Evolutionary conservation across 2,888 invertebrate genomes (phyloP), one percentile per base, ranked within the genome.

Genomic region (Microctonus hyperodae): DNA sequence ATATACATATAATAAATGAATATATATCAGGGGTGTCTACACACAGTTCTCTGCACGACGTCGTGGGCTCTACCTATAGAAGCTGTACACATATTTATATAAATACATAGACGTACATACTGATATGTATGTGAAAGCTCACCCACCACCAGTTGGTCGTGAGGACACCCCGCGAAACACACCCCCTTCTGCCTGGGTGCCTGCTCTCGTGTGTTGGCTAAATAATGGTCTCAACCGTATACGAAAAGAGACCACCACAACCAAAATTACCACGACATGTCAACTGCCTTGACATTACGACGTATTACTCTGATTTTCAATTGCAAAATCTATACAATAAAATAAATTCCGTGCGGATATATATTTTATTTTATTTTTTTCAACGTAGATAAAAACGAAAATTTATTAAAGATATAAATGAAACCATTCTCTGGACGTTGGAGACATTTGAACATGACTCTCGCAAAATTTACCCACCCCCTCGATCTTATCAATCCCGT

Each of bases 281-380:
- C 83, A 83, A 82, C 79, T 78, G 81, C 80, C 80, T 81, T 79
- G 82, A 83, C 82, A 79, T 77, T 75, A 73, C 75, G 70, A 79
- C 78, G 74, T 78, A 65, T 51, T 61, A 53, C 48, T 61, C 57
- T 53, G 61, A 64, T 62, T 66, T 53, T 60, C 60, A 53, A 51
- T 55, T 62, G 35, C 25, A 23, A 22, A 22, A 16, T 1, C 33
- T 3, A 50, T 3, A 31, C 23, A 23, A 58, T 23, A 37, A 16
- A 37, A 23, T 16, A 3, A 44, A 44, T 10, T 10, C 16, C 25
- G 16, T n/a, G n/a, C 44, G 4, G 3, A 7, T 28, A 28, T 28
- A 5, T 7, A 28, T 28, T 28, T 28, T 28, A 5, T 28, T 28
- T 28, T n/a, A n/a, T n/a, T n/a, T n/a, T n/a, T 28, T 7, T 28